phyloP scores from a whole-genome alignment of 64 coral and sea anemone genomes.

The Pocillopora verrucosa region DNA sequence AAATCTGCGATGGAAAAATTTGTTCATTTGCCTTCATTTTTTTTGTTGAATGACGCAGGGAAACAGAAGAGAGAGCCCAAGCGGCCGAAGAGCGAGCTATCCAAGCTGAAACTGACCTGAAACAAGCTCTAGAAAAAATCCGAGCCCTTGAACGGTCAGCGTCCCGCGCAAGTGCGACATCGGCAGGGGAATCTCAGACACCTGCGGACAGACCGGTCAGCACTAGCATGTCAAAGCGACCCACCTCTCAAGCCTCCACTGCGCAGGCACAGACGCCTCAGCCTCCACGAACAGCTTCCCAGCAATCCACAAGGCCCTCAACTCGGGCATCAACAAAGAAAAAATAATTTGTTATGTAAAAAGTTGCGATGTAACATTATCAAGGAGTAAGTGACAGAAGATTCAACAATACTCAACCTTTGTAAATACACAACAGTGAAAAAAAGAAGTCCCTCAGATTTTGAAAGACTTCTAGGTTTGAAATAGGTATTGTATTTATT shows the following conservation, averaged over 20 bases:
- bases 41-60: slow-evolving; percentile 44
- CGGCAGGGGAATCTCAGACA: slow-evolving; percentile 33
- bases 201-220: slow-evolving; percentile 69
- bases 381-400: neutral
- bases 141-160: slow-evolving; percentile 93
- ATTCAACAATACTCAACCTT: neutral
- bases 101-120: slow-evolving; percentile 91
- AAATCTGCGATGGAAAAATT: neutral
- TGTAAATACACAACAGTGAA: neutral
- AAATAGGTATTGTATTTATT: neutral
- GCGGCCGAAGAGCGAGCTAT: slow-evolving; percentile 86
- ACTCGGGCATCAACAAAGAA: slow-evolving; percentile 68
- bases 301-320: slow-evolving; percentile 68
- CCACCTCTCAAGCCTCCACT: slow-evolving; percentile 37
- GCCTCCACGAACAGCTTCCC: slow-evolving; percentile 55
- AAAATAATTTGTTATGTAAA: slow-evolving; percentile 40
- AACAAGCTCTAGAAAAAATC: slow-evolving; percentile 92
- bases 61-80: slow-evolving; percentile 93
- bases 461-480: neutral
- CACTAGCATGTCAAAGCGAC: slow-evolving; percentile 53
- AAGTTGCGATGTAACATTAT: neutral
- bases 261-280: slow-evolving; percentile 10
- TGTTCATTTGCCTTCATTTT: neutral
- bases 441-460: neutral
- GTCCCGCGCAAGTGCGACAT: slow-evolving; percentile 71